phyloP scores from a whole-genome alignment of 1,140 invertebrate genomes.

The Pseudomyrmex cubaensis region DNA sequence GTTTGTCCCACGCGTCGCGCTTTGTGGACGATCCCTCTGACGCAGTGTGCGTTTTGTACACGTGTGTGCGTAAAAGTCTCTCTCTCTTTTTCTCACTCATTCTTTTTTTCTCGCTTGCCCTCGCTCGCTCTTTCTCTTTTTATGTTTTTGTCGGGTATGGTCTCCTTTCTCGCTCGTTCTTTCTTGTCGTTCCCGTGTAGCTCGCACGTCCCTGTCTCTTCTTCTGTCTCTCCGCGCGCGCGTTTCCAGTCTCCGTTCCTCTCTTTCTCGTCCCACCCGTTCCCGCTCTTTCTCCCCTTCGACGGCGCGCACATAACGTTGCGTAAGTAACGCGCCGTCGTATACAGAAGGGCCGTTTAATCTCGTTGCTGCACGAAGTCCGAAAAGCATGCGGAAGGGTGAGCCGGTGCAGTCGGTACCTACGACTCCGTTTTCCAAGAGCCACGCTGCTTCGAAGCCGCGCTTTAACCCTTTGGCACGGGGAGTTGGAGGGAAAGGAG shows the following conservation, averaged over 20 bases:
- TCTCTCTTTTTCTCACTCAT: background rate
- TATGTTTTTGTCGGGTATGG: background rate
- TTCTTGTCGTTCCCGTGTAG: background rate
- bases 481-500: too few relatives aligned
- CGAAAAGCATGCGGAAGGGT: slow-evolving; percentile 68
- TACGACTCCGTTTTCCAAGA: slow-evolving; percentile 13
- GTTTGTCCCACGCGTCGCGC: slow-evolving; percentile 32
- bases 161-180: slow-evolving; percentile 11
- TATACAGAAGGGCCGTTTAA: slow-evolving; percentile 69
- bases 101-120: background rate
- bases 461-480: slow-evolving; percentile 7
- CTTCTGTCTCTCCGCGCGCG: slow-evolving; percentile 15
- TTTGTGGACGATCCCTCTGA: slow-evolving; percentile 15
- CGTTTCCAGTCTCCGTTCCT: too few relatives aligned
- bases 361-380: slow-evolving; percentile 66
- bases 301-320: slow-evolving; percentile 61
- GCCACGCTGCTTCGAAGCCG: background rate
- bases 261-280: slow-evolving; percentile 28
- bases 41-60: background rate
- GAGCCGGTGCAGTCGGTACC: slow-evolving; percentile 44
- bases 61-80: background rate
- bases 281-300: slow-evolving; percentile 64
- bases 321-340: slow-evolving; percentile 66
- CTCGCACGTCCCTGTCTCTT: slow-evolving; percentile 26
- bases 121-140: background rate